Evolutionary conservation across 2,797 vertebrate genomes (phyloP).

Genomic region (Agapornis canus): DNA sequence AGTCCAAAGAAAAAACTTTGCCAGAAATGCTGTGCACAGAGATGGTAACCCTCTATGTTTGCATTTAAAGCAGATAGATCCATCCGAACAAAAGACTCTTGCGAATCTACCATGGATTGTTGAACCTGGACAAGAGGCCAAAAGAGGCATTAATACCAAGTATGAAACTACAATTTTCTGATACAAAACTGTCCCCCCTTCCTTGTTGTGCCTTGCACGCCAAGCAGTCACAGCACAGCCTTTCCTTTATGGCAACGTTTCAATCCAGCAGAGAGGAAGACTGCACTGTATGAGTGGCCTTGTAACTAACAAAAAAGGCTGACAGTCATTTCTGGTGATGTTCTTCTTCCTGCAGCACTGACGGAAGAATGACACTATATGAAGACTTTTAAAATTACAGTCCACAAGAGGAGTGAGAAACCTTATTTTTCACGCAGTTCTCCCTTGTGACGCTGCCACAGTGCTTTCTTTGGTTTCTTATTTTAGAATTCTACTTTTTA

Average conservation of each 20-base stretch:
- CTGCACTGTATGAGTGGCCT: slow-evolving; percentile 88
- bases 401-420: slow-evolving; percentile 73
- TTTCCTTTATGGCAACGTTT: slow-evolving; percentile 83
- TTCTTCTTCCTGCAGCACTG: slow-evolving; percentile 82
- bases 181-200: slow-evolving; percentile 89
- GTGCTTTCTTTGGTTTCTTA: slow-evolving; percentile 77
- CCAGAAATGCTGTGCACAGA: background rate
- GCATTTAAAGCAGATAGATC: slow-evolving; percentile 91
- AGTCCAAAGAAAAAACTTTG: background rate
- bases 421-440: slow-evolving; percentile 66
- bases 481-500: slow-evolving; percentile 72
- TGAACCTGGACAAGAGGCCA: slow-evolving; percentile 98
- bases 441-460: slow-evolving; percentile 76
- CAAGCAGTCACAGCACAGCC: slow-evolving; percentile 85
- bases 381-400: slow-evolving; percentile 75
- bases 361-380: slow-evolving; percentile 83
- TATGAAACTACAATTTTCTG: slow-evolving; percentile 99
- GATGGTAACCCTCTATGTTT: slow-evolving; percentile 61
- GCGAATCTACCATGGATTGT: slow-evolving; percentile 99
- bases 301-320: slow-evolving; percentile 79
- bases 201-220: slow-evolving; percentile 94
- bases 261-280: slow-evolving; percentile 84
- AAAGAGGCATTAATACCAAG: slow-evolving; percentile 99
- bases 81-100: slow-evolving; percentile 97
- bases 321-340: slow-evolving; percentile 79